phyloP scores from a whole-genome alignment of 2,113 vertebrate genomes.

The Turnix velox region DNA sequence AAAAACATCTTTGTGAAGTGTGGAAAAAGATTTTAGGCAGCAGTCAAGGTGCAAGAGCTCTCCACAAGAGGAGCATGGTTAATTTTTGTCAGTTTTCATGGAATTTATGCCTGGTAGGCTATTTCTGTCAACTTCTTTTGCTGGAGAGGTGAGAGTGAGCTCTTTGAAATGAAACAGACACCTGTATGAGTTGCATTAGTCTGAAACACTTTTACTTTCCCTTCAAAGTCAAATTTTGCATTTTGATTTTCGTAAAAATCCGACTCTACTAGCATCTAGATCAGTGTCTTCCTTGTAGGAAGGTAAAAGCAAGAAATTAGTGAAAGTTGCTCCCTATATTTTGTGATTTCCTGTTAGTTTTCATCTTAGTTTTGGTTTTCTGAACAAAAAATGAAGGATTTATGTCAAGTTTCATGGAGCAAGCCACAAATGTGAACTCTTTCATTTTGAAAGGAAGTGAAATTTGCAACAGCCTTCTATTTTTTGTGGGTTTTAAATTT shows the following conservation, averaged over 20 bases:
- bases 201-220: not conserved
- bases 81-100: not conserved
- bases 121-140: not conserved
- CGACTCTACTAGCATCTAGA: not conserved
- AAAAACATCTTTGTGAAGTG: not conserved
- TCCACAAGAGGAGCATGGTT: not conserved
- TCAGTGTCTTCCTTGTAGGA: not conserved
- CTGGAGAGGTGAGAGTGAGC: not conserved
- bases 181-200: not conserved
- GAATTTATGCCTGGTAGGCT: not conserved
- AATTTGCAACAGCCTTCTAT: not conserved
- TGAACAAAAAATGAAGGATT: not conserved
- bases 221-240: not conserved
- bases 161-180: not conserved
- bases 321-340: not conserved
- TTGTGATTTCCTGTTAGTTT: not conserved
- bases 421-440: not conserved
- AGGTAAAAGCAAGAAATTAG: not conserved
- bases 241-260: not conserved
- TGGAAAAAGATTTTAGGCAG: not conserved
- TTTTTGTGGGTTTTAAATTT: not conserved
- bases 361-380: not conserved
- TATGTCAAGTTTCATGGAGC: not conserved
- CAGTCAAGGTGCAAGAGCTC: not conserved
- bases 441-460: not conserved